phyloP scores from a whole-genome alignment of 2,888 invertebrate species.

The Apamea crenata region DNA sequence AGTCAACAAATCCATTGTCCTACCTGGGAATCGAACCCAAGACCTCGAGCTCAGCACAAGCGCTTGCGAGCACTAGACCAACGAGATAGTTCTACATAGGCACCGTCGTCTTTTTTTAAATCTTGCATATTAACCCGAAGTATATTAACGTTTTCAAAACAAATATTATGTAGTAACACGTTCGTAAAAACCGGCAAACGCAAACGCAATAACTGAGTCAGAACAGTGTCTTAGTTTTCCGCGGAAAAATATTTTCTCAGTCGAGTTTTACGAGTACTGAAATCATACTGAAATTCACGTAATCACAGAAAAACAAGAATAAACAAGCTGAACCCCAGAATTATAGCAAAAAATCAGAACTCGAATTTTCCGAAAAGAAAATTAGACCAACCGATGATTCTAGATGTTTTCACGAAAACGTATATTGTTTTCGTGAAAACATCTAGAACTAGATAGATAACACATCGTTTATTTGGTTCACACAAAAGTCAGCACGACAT shows the following conservation, averaged over 20 bases:
- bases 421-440: neutral
- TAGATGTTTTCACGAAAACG: no score
- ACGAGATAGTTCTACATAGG: no score
- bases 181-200: neutral
- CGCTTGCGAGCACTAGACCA: no score
- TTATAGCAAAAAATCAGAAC: no score
- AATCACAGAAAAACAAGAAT: slow-evolving; percentile 4
- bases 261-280: neutral
- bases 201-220: neutral
- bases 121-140: no score
- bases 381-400: neutral
- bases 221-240: slow-evolving; percentile 21
- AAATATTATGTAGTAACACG: neutral
- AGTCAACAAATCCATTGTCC: no score
- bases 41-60: no score
- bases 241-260: neutral
- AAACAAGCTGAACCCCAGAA: neutral
- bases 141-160: neutral
- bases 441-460: neutral
- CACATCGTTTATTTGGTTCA: neutral
- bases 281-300: slow-evolving; percentile 1
- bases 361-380: slow-evolving; percentile 8
- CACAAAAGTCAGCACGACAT: neutral
- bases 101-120: neutral
- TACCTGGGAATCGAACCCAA: no score